These are phyloP conservation scores for Ceratina japonica DNA, from an alignment of 1,140 invertebrate genomes.

Conservation along the genomic window DNA sequence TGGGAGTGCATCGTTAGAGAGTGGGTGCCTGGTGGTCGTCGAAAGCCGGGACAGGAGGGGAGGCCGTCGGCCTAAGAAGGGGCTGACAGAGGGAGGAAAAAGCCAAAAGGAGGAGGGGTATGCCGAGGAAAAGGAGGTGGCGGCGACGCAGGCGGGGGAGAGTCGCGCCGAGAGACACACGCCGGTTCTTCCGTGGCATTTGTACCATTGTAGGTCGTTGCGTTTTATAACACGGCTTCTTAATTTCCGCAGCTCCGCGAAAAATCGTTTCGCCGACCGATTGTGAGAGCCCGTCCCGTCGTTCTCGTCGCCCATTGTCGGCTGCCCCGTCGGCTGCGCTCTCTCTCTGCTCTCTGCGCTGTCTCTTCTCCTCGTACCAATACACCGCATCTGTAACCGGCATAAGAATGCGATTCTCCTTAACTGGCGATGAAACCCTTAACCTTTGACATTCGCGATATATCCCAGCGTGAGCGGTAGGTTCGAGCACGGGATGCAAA, in stretches of 20 bases:
- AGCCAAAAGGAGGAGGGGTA: constrained; percentile 57
- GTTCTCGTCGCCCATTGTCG: background rate
- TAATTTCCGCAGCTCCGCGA: constrained; percentile 67
- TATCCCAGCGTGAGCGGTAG: too few relatives aligned
- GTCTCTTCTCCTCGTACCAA: too few relatives aligned
- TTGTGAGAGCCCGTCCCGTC: too few relatives aligned
- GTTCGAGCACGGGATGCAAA: too few relatives aligned
- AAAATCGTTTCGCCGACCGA: background rate
- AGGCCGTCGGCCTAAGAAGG: constrained; percentile 57
- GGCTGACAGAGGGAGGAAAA: constrained; percentile 58
- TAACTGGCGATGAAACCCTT: too few relatives aligned
- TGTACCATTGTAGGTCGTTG: constrained; percentile 78
- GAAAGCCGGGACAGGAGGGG: constrained; percentile 37
- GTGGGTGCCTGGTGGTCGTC: constrained; percentile 49
- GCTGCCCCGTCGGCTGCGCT: background rate
- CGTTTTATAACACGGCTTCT: constrained; percentile 76
- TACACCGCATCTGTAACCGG: too few relatives aligned
- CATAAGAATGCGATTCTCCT: constrained; percentile 16
- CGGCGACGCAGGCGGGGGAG: constrained; percentile 32
- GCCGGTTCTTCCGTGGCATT: constrained; percentile 71
- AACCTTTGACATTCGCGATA: too few relatives aligned
- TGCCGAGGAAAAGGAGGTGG: constrained; percentile 40
- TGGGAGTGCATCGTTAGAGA: constrained; percentile 22
- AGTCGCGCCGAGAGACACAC: constrained; percentile 57
- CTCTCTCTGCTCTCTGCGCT: too few relatives aligned